Percentiles rank a stretch among this genome's conserved stretches.
phyloP scores from a whole-genome alignment of 2,113 vertebrate species.

The Clarias batrachus region DNA sequence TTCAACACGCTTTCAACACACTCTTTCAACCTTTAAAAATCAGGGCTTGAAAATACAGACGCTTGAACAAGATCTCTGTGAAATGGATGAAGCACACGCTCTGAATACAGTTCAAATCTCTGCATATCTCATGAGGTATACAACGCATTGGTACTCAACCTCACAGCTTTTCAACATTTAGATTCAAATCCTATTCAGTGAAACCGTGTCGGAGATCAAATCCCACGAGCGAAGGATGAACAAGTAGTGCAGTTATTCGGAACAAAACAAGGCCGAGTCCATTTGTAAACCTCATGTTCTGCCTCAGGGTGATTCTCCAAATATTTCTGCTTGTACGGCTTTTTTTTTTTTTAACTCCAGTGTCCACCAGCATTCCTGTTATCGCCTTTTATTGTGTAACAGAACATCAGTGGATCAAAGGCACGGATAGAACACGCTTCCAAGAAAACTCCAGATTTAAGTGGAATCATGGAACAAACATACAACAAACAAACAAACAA shows the following conservation, averaged over 20 bases:
- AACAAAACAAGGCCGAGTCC: not conserved
- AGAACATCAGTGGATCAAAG: not conserved
- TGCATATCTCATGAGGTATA: not conserved
- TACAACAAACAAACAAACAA: not conserved
- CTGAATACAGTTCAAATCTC: not conserved
- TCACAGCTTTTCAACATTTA: not conserved
- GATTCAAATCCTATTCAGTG: not conserved
- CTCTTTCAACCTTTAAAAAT: not conserved
- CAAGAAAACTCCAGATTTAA: not conserved
- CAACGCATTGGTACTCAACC: not conserved
- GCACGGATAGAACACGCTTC: not conserved
- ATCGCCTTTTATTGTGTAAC: not conserved
- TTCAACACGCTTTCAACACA: not conserved
- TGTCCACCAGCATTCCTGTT: not conserved
- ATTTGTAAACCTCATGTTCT: not conserved
- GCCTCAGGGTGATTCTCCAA: constrained; percentile 9
- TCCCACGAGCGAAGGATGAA: not conserved
- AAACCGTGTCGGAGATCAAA: not conserved
- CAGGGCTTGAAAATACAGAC: not conserved
- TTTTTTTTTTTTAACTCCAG: not conserved
- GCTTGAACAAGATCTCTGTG: not conserved
- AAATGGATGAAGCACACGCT: not conserved
- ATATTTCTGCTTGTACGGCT: not conserved
- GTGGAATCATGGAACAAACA: not conserved
- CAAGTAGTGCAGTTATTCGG: not conserved